Base-by-base conservation (phyloP, 2,888 invertebrate species). In the Volucella zonaria region DNA sequence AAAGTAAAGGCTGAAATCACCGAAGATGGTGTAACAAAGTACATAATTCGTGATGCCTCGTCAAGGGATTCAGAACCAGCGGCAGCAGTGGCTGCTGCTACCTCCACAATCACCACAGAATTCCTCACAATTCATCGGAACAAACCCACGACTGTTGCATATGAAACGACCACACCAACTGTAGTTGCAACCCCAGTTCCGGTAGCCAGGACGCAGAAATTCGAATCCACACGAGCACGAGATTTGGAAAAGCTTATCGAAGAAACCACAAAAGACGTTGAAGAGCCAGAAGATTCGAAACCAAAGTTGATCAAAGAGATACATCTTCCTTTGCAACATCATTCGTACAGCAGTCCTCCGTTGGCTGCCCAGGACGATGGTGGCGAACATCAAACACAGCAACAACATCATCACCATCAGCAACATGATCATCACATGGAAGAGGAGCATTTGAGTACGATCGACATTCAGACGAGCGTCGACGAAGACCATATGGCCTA, bases 241-340 rank as follows among this genome's bases (percentile, higher is more conserved):
- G 92, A 91, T 71, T 81, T 91, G 47, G 91, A 91, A 66, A 91
- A 92, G 78, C 87, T 91, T 0, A 91, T 91, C 11, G 91, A 91
- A 68, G 91, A 91, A 81, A 91, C 91, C 54, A 91, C 91, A 74
- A 91, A 91, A 89, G 91, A 92, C 81, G 90, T 91, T n/a, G 91
- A 91, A 9, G 91, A 91, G 78, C 88, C 90, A 8, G 91, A 91
- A 42, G 91, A 91, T 4, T 86, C 89, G 6, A 91, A 92, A 75
- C 89, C 90, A 58, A 91, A 91, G 79, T 87, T 91, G 45, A 86
- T 88, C 10, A 90, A 91, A 42, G 89, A 89, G 52, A 86, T 90
- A 0, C 87, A 61, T 38, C 81, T 89, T 8, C 87, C 90, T 0
- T 86, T 90, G 68, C 89, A 89, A 3, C 88, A 88, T 38, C 88